Evolutionary conservation across 2,888 invertebrate genomes (phyloP), one percentile per base, ranked within the genome.

Genomic region (Polymixis lichenea): DNA sequence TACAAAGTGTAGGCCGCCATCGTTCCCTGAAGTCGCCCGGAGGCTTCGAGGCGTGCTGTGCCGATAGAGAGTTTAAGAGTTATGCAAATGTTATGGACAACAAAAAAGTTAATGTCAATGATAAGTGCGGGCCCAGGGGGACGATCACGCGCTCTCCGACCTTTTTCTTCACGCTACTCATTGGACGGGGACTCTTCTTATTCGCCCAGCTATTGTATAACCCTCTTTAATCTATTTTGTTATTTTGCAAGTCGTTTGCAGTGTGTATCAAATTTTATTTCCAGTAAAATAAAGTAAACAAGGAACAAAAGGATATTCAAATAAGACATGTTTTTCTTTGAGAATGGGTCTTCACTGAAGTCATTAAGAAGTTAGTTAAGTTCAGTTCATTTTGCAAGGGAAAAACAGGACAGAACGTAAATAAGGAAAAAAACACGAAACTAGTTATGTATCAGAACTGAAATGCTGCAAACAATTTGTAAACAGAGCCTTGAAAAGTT

Each of bases 61-160:
- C 87, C 90, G 93, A 94, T 93, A 94, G 89, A 93, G 93, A 95
- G 93, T 94, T 94, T 93, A 92, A 92, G 94, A 94, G 95, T 94
- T 96, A 97, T 97, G 96, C 96, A 95, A 97, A 97, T 97, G 94
- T 96, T 96, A 96, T 96, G 95, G 96, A 96, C 96, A 95, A 95
- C 95, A 96, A 96, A 96, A 96, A 96, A 96, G 95, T 95, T 96
- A 95, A 96, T 95, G 95, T 94, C 95, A 94, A 95, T 95, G 96
- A 96, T 96, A 96, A 96, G 96, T 95, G 94, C 92, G 90, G 80
- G 88, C 96, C 92, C 94, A 84, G 84, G 95, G 96, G 95, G 90
- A 87, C 94, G 93, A 95, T 95, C 92, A 91, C 86, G 90, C 89
- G 90, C 88, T 87, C 89, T 89, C 86, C 85, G 88, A 89, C 90